Conservation (phyloP, 2,888 invertebrate species). For the Boloria euphrosyne region DNA sequence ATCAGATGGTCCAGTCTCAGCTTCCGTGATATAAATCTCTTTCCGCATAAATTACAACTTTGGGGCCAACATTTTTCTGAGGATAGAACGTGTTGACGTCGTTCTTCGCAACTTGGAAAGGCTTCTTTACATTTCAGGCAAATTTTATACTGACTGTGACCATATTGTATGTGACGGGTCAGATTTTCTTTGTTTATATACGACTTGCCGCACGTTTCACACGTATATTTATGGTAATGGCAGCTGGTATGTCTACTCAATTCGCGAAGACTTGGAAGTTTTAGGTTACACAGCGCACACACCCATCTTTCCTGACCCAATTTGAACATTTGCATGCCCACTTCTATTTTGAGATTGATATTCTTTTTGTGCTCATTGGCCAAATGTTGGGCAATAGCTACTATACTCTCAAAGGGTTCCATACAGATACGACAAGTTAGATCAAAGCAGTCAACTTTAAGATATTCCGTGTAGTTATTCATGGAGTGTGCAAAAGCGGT, state of each 20-base stretch:
- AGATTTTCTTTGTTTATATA: constrained; percentile 54
- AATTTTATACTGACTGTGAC: constrained; percentile 46
- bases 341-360: constrained; percentile 50
- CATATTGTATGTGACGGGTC: constrained; percentile 47
- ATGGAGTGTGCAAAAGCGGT: constrained; percentile 53
- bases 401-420: constrained; percentile 45
- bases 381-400: constrained; percentile 52
- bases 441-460: constrained; percentile 60
- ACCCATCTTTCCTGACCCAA: constrained; percentile 52
- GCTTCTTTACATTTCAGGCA: constrained; percentile 53
- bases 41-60: constrained; percentile 55
- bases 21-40: constrained; percentile 54
- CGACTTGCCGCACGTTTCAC: constrained; percentile 63
- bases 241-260: constrained; percentile 60
- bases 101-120: constrained; percentile 53
- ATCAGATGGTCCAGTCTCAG: constrained; percentile 54
- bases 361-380: constrained; percentile 47
- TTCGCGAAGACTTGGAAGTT: constrained; percentile 52
- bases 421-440: constrained; percentile 57
- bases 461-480: constrained; percentile 45
- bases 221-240: constrained; percentile 61
- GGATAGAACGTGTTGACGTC: constrained; percentile 51
- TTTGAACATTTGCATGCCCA: constrained; percentile 60
- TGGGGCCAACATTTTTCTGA: constrained; percentile 57
- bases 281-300: constrained; percentile 55